These are phyloP conservation scores for Xestoiulus laeticollis DNA, from an alignment of 2,888 invertebrate genomes.

Conservation along the genomic window DNA sequence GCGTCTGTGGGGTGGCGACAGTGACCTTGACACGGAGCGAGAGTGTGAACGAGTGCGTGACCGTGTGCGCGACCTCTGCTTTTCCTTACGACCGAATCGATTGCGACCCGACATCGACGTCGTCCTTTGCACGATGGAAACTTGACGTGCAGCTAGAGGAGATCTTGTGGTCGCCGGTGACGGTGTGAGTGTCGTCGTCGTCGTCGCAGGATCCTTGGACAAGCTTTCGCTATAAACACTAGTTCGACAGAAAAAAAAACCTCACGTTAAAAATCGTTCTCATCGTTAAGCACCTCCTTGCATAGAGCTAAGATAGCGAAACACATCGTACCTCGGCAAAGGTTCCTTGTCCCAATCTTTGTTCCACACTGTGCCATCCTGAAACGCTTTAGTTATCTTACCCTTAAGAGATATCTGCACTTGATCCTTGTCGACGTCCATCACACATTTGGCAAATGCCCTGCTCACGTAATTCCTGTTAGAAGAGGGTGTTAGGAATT, in stretches of 20 bases:
- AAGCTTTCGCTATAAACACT: conserved; percentile 56
- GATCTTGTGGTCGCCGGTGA: background rate
- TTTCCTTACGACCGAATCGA: conserved; percentile 22
- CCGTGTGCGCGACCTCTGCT: conserved; percentile 10
- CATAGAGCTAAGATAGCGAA: conserved; percentile 55
- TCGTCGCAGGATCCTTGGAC: conserved; percentile 53
- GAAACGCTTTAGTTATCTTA: conserved; percentile 89
- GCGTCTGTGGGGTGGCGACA: conserved; percentile 50
- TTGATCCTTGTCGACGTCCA: conserved; percentile 89
- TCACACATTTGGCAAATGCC: conserved; percentile 90
- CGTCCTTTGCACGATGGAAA: conserved; percentile 56
- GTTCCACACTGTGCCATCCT: conserved; percentile 84
- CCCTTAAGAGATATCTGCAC: conserved; percentile 94
- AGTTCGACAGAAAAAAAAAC: background rate
- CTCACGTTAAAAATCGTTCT: background rate
- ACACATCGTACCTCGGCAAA: conserved; percentile 72
- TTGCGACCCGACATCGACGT: background rate
- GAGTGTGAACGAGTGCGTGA: background rate
- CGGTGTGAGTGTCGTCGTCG: no score
- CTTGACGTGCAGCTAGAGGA: conserved; percentile 50
- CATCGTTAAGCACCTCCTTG: conserved; percentile 55
- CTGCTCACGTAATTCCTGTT: conserved; percentile 83
- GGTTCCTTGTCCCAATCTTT: conserved; percentile 96
- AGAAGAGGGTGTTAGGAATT: background rate
- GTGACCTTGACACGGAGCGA: conserved; percentile 58